Percentiles rank a stretch among this genome's conserved stretches.
Conservation (phyloP, 2,888 invertebrate genomes). For the Dasypolia templi region DNA sequence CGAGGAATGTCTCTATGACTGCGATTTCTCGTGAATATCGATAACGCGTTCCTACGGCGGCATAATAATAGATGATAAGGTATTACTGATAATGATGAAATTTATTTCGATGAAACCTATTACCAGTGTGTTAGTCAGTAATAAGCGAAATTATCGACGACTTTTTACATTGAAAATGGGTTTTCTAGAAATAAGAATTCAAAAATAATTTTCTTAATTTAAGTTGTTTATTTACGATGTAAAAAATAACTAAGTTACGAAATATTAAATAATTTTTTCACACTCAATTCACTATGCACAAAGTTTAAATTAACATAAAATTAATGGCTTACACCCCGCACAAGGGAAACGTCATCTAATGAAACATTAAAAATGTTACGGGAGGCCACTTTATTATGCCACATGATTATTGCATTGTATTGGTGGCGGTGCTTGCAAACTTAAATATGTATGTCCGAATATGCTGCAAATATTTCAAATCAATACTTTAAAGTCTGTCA, state of each 20-base stretch:
- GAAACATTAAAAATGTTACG: slow-evolving; percentile 30
- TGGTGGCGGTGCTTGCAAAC: slow-evolving; percentile 1
- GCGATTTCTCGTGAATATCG: slow-evolving; percentile 7
- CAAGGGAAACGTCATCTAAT: slow-evolving; percentile 23
- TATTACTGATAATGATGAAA: slow-evolving; percentile 5
- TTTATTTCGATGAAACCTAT: slow-evolving; percentile 10
- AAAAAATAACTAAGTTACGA: slow-evolving; percentile 60
- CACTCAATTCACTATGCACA: slow-evolving; percentile 64
- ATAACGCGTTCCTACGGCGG: slow-evolving; percentile 8
- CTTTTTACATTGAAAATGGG: slow-evolving; percentile 40
- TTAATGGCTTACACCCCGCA: slow-evolving; percentile 24
- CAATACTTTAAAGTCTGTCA: neutral
- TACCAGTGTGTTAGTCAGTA: slow-evolving; percentile 27
- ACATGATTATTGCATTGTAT: slow-evolving; percentile 10
- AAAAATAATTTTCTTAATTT: slow-evolving; percentile 44
- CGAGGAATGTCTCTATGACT: neutral
- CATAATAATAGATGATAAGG: neutral
- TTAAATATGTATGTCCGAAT: slow-evolving; percentile 17
- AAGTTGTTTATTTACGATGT: slow-evolving; percentile 63
- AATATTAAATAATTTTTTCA: slow-evolving; percentile 64
- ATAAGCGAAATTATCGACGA: slow-evolving; percentile 26
- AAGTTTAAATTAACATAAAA: slow-evolving; percentile 47
- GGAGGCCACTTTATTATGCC: neutral
- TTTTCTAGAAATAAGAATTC: slow-evolving; percentile 56
- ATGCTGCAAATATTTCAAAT: slow-evolving; percentile 11